These are phyloP conservation scores for human (Homo sapiens) DNA, from an alignment of 2,113 vertebrate species.

Conservation along the genomic window GRCh38 chr4:80336501-80337000, in stretches of 20 bases:
- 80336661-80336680: neutral
- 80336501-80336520: neutral
- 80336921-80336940: neutral
- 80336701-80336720: neutral
- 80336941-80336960: neutral
- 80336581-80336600: neutral
- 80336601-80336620: neutral
- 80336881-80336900: too few species aligned
- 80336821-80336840: neutral
- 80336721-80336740: neutral
- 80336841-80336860: neutral
- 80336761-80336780: neutral
- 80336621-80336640: neutral
- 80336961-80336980: neutral
- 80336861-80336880: neutral
- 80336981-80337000: neutral
- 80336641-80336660: neutral
- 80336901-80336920: neutral
- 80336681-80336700: neutral
- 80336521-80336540: neutral
- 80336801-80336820: too few species aligned
- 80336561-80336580: accelerated
- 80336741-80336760: neutral
- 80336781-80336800: neutral
- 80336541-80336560: neutral